These are phyloP conservation scores for Barypeithes pellucidus DNA, from an alignment of 2,888 invertebrate species.

Conservation along the genomic window DNA sequence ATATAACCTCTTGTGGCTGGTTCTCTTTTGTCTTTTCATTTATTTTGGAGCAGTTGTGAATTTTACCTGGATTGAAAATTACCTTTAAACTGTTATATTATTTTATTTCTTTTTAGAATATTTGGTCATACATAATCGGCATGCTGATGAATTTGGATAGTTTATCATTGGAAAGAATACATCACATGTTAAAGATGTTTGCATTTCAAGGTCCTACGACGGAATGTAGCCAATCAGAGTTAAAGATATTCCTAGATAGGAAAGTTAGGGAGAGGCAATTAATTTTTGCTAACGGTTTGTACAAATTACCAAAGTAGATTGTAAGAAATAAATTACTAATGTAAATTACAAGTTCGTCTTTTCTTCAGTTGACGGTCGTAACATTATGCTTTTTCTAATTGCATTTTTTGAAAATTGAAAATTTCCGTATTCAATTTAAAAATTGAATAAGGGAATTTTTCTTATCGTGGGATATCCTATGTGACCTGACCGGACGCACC, in stretches of 20 bases:
- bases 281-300: slow-evolving; percentile 88
- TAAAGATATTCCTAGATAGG: slow-evolving; percentile 91
- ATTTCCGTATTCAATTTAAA: too few species aligned
- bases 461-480: too few species aligned
- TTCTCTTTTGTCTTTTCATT: too few species aligned
- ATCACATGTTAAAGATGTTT: slow-evolving; percentile 97
- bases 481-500: too few species aligned
- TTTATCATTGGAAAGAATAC: slow-evolving; percentile 92
- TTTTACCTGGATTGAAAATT: too few species aligned
- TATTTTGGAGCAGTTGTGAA: too few species aligned
- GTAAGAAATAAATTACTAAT: slow-evolving; percentile 11
- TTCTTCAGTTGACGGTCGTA: too few species aligned
- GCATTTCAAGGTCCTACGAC: slow-evolving; percentile 92
- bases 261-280: slow-evolving; percentile 94
- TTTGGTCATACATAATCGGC: slow-evolving; percentile 98
- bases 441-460: too few species aligned
- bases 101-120: slow-evolving; percentile 73
- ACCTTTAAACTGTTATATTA: too few species aligned
- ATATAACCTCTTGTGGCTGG: too few species aligned
- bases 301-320: slow-evolving; percentile 84
- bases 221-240: slow-evolving; percentile 90
- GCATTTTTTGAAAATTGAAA: too few species aligned
- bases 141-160: slow-evolving; percentile 97
- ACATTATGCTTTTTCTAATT: too few species aligned
- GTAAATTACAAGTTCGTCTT: not conserved